phyloP scores from a whole-genome alignment of 2,113 vertebrate genomes.

The Oostethus manadensis region DNA sequence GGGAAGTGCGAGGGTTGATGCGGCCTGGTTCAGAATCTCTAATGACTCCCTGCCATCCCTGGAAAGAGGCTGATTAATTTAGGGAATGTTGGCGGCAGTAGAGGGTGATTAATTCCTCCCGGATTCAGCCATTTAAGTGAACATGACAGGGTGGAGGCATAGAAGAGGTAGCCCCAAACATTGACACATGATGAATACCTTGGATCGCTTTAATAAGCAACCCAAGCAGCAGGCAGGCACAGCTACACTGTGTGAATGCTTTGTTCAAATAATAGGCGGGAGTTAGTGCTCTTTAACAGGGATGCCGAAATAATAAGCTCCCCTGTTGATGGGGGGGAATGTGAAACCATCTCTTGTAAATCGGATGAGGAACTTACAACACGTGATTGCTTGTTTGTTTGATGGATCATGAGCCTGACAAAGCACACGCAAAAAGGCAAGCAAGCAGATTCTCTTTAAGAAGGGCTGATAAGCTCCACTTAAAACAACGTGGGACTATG shows the following conservation, averaged over 20 bases:
- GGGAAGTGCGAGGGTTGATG: conserved; percentile 48
- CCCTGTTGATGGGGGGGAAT: conserved; percentile 35
- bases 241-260: conserved; percentile 45
- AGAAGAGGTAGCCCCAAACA: conserved; percentile 51
- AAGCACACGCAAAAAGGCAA: conserved; percentile 28
- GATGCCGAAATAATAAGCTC: conserved; percentile 49
- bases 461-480: conserved; percentile 6
- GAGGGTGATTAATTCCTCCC: conserved; percentile 68
- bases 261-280: conserved; percentile 49
- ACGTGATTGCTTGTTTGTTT: conserved; percentile 57
- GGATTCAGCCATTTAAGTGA: conserved; percentile 63
- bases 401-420: conserved; percentile 45
- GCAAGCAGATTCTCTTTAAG: conserved; percentile 11
- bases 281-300: conserved; percentile 39
- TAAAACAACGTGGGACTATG: conserved; percentile 1
- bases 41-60: conserved; percentile 58
- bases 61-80: conserved; percentile 69
- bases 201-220: conserved; percentile 62
- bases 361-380: conserved; percentile 45
- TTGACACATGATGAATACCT: conserved; percentile 63
- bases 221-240: conserved; percentile 39
- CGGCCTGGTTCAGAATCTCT: conserved; percentile 53
- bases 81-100: conserved; percentile 49
- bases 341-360: conserved; percentile 45
- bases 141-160: conserved; percentile 48